Percentiles rank a stretch among this genome's conserved stretches.
phyloP scores from a whole-genome alignment of 2,888 invertebrate species.

The Eubasilissa splendida region DNA sequence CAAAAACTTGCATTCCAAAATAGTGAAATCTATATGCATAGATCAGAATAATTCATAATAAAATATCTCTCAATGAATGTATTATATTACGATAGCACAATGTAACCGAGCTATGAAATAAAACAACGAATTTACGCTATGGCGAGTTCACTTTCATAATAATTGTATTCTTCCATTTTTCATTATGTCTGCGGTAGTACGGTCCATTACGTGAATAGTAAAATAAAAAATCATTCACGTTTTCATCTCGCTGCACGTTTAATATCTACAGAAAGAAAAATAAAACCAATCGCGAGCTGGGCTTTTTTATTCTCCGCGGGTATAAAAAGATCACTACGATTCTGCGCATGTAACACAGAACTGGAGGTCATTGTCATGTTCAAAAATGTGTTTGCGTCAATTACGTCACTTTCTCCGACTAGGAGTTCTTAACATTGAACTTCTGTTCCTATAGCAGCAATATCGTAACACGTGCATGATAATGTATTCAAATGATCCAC shows the following conservation, averaged over 20 bases:
- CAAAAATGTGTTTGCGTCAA: constrained; percentile 18
- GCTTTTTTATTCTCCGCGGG: not conserved
- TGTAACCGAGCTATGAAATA: too few species aligned
- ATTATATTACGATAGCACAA: too few species aligned
- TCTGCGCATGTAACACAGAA: constrained; percentile 6
- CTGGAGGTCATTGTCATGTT: constrained; percentile 12
- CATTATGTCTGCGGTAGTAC: constrained; percentile 15
- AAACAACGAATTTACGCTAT: not conserved
- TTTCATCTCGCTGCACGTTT: constrained; percentile 13
- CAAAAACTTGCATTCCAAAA: too few species aligned
- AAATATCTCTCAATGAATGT: too few species aligned
- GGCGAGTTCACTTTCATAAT: constrained; percentile 15
- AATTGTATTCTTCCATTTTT: constrained; percentile 26
- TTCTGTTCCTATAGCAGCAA: too few species aligned
- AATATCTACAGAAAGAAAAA: not conserved
- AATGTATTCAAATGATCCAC: too few species aligned
- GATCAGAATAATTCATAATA: too few species aligned
- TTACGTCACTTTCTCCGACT: constrained; percentile 17
- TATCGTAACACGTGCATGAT: too few species aligned
- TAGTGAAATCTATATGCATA: too few species aligned
- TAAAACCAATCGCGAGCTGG: constrained; percentile 15
- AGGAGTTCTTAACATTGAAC: not conserved
- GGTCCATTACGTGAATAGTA: constrained; percentile 22
- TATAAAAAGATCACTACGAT: constrained; percentile 3
- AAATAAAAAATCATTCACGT: constrained; percentile 23